Percentiles rank a stretch among this genome's conserved stretches.
Evolutionary conservation across 2,797 vertebrate species (phyloP).

Genomic region (Acanthurus lineatus): DNA sequence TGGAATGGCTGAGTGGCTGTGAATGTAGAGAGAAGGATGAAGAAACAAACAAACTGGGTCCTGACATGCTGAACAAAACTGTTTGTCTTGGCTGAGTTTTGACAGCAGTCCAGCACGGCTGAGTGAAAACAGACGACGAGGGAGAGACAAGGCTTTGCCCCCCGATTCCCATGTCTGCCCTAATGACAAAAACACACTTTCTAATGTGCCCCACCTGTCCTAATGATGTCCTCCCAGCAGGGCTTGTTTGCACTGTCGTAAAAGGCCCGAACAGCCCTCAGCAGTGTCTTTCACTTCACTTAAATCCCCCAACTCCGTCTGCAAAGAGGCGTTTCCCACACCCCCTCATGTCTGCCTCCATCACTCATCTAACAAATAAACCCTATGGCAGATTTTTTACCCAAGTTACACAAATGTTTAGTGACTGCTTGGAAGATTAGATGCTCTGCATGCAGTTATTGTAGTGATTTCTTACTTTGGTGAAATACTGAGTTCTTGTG

Average conservation of each 20-base stretch:
- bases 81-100: slow-evolving; percentile 47
- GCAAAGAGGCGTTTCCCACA: not conserved
- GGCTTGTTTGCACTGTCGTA: slow-evolving; percentile 69
- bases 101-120: slow-evolving; percentile 32
- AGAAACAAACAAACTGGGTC: slow-evolving; percentile 12
- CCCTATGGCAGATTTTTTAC: not conserved
- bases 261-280: slow-evolving; percentile 45
- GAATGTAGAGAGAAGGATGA: not conserved
- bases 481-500: not conserved
- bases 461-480: not conserved
- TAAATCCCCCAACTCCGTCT: slow-evolving; percentile 1
- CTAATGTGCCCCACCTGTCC: slow-evolving; percentile 67
- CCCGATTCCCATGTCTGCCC: slow-evolving; percentile 50
- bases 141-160: not conserved
- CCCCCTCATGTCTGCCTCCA: not conserved
- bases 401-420: not conserved
- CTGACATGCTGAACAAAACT: not conserved
- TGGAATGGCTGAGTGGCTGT: not conserved
- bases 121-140: slow-evolving; percentile 40
- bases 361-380: not conserved
- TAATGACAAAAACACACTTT: slow-evolving; percentile 79
- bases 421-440: no score
- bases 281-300: slow-evolving; percentile 13
- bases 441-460: no score
- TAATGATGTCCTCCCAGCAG: slow-evolving; percentile 55